Evolutionary conservation across 2,888 invertebrate species (phyloP).

Genomic region (Caenorhabditis sp.): DNA sequence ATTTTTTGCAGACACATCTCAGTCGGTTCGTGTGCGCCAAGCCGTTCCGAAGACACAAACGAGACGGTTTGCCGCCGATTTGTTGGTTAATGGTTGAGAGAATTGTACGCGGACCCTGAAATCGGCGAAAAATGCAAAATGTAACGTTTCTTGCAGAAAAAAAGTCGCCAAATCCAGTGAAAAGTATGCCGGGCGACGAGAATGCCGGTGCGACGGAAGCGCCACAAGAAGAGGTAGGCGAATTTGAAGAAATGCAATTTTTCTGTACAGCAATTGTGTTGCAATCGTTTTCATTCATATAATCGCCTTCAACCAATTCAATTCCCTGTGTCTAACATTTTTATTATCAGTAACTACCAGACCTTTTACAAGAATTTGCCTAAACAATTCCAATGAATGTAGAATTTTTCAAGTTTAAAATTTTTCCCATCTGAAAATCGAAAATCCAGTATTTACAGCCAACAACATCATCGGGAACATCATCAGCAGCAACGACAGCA

Average conservation of each 20-base stretch:
- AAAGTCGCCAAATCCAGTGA: too few relatives aligned
- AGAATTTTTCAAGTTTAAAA: neutral
- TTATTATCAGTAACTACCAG: too few relatives aligned
- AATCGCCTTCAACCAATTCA: too few relatives aligned
- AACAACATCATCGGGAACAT: slow-evolving; percentile 22
- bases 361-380: neutral
- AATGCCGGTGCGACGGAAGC: slow-evolving; percentile 26
- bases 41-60: too few relatives aligned
- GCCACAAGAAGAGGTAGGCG: slow-evolving; percentile 34
- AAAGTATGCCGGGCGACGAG: slow-evolving; percentile 35
- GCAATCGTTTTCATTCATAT: too few relatives aligned
- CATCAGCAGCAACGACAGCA: neutral
- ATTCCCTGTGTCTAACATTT: too few relatives aligned
- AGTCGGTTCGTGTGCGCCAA: too few relatives aligned
- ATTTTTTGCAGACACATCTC: neutral
- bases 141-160: neutral
- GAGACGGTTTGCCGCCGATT: too few relatives aligned
- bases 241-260: too few relatives aligned
- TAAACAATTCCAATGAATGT: neutral
- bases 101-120: neutral
- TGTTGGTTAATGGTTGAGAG: slow-evolving; percentile 11
- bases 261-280: too few relatives aligned
- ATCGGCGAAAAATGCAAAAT: neutral
- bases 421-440: neutral
- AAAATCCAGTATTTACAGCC: slow-evolving; percentile 21